Conservation (phyloP, 2,797 vertebrate species). For the Calcarius lapponicus region DNA sequence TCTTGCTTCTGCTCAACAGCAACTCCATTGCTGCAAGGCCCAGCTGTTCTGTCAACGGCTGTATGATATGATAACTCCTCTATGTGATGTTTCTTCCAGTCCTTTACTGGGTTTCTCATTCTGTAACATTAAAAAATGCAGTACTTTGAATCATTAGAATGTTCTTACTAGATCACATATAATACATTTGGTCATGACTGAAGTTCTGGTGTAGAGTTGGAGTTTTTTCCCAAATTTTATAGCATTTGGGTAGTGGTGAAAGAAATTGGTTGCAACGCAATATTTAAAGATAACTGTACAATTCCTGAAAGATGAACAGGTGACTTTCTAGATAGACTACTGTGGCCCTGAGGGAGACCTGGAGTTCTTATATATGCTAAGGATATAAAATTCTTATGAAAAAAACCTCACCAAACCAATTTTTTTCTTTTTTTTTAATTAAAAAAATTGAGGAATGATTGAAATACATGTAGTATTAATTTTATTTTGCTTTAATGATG, state of each 20-base stretch:
- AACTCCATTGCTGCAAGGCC: background rate
- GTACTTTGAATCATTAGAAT: background rate
- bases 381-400: background rate
- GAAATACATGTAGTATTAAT: background rate
- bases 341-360: background rate
- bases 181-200: background rate
- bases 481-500: background rate
- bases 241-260: background rate
- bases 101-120: background rate
- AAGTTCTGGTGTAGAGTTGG: background rate
- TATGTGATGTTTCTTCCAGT: background rate
- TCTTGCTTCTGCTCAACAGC: background rate
- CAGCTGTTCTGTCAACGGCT: background rate
- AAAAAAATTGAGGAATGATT: background rate
- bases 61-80: background rate
- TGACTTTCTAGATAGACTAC: background rate
- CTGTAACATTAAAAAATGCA: background rate
- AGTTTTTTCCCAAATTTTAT: background rate
- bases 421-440: background rate
- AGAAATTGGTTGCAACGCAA: background rate
- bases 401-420: background rate
- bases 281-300: background rate
- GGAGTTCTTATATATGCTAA: background rate
- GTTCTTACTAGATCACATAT: background rate
- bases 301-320: background rate